phyloP scores from a whole-genome alignment of 2,113 vertebrate genomes.

The Protobothrops mucrosquamatus region DNA sequence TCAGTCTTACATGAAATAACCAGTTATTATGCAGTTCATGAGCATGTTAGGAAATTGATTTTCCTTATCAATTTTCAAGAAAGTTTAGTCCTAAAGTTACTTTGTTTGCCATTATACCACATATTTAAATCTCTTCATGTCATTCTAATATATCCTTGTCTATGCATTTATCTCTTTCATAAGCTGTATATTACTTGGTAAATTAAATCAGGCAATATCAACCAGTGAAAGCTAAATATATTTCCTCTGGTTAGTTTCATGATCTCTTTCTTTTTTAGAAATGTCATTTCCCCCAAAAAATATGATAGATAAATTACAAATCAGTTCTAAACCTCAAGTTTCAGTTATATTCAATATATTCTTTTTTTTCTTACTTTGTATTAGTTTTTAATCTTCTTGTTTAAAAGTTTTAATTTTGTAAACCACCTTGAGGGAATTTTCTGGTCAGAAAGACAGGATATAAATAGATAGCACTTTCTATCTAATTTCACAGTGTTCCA shows the following conservation, averaged over 20 bases:
- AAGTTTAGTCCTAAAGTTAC: background rate
- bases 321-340: background rate
- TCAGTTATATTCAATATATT: background rate
- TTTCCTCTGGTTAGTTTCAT: background rate
- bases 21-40: background rate
- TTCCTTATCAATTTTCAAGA: background rate
- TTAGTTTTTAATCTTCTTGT: background rate
- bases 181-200: background rate
- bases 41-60: background rate
- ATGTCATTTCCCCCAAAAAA: background rate
- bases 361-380: background rate
- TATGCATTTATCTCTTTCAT: constrained; percentile 1
- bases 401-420: background rate
- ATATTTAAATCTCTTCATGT: background rate
- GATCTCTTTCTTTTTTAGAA: background rate
- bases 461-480: background rate
- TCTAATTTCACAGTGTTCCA: background rate
- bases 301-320: background rate
- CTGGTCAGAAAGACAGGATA: background rate
- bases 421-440: background rate
- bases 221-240: background rate
- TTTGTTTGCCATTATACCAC: background rate
- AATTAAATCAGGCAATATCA: constrained; percentile 11
- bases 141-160: constrained; percentile 5
- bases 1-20: background rate